These are phyloP conservation scores for Xanthostigma xanthostigma DNA, from an alignment of 2,888 invertebrate species.

Conservation along the genomic window DNA sequence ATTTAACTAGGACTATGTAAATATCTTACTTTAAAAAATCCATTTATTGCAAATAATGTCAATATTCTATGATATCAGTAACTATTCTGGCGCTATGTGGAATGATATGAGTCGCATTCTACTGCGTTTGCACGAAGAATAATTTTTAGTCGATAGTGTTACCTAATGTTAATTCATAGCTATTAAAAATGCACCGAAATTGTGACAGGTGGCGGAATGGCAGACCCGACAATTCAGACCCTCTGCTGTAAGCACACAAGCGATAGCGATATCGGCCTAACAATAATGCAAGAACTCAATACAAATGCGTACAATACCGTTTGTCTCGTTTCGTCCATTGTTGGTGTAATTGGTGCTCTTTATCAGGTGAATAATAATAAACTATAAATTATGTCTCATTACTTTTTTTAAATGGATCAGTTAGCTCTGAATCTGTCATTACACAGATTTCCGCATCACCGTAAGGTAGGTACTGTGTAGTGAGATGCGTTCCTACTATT, in stretches of 20 bases:
- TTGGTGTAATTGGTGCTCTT: conserved; percentile 59
- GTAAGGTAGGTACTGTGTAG: too few relatives aligned
- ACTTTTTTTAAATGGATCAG: background rate
- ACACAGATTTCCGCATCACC: too few relatives aligned
- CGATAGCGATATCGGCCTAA: conserved; percentile 44
- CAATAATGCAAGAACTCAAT: conserved; percentile 57
- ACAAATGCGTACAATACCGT: conserved; percentile 58
- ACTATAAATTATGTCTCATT: background rate
- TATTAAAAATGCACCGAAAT: background rate
- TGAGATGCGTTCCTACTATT: too few relatives aligned
- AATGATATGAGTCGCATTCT: too few relatives aligned
- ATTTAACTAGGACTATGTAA: too few relatives aligned
- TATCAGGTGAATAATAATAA: conserved; percentile 47
- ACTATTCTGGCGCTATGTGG: too few relatives aligned
- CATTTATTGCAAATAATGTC: too few relatives aligned
- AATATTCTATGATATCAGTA: too few relatives aligned
- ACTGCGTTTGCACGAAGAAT: too few relatives aligned
- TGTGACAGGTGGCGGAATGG: conserved; percentile 34
- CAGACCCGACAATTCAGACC: conserved; percentile 73
- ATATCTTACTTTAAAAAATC: too few relatives aligned
- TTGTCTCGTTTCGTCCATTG: conserved; percentile 53
- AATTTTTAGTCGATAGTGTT: too few relatives aligned
- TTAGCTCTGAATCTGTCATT: too few relatives aligned
- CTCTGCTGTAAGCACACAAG: conserved; percentile 59
- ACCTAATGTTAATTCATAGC: background rate